Base-by-base conservation (phyloP, 1,140 invertebrate genomes). In the Dendroctonus valens region DNA sequence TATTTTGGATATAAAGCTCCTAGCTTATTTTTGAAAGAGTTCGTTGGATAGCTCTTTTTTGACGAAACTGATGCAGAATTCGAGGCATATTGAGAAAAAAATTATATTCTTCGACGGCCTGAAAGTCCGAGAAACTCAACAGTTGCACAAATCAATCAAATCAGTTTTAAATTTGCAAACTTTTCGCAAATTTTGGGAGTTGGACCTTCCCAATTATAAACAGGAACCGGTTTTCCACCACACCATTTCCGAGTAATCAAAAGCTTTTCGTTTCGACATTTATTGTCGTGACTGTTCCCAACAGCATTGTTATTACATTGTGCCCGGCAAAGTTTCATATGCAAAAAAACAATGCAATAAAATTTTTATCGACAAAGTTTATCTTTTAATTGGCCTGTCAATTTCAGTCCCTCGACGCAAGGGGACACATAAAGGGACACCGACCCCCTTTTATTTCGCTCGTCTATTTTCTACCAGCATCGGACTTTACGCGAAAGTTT, bases 351-450 rank as follows among this genome's bases (percentile, higher is more conserved):
- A 61, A 61, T 38, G 59, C 59, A 61, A 61, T 61, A 61, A 61
- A 63, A 54, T 42, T 54, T 63, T 63, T 63, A 63, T 63, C 60
- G 60, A 38, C 60, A 63, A 63, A 63, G 51, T 63, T 63, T 63
- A 63, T 63, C 60, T 63, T 63, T 63, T 63, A 63, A 63, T 63
- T 63, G 60, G 50, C 14, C 60, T 63, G 60, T 63, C 60, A 63
- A 63, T 63, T 63, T 53, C 60, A 63, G 50, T 54, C 60, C 51
- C 60, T 63, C 60, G 50, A 6, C 9, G 51, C 48, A n/a, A 52
- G 60, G 50, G 26, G n/a, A 46, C 51, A 54, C 26, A 63, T 53
- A 51, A 53, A 42, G 51, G 60, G 51, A 53, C 11, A 42, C 51
- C 50, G 50, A 44, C 41, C 60, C 60, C 26, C 15, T 5, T n/a